phyloP scores from a whole-genome alignment of 2,888 invertebrate species.

The Eubasilissa splendida region DNA sequence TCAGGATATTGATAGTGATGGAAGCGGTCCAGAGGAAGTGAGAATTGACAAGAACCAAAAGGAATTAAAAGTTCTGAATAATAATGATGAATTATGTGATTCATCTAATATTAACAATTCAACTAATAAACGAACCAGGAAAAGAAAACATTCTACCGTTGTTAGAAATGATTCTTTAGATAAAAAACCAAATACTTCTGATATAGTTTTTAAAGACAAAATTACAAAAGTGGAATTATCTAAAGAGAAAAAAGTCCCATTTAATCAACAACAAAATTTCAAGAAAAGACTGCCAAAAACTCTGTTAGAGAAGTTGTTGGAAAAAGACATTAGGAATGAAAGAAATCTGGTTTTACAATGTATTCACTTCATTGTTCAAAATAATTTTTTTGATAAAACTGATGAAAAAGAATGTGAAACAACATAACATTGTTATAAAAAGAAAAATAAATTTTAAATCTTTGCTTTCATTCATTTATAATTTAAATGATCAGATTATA shows the following conservation, averaged over 20 bases:
- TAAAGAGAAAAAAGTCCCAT: slow-evolving; percentile 24
- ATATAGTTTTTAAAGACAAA: slow-evolving; percentile 48
- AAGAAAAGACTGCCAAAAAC: slow-evolving; percentile 68
- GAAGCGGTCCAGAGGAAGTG: slow-evolving; percentile 71
- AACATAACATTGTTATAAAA: no score
- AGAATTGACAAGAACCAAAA: slow-evolving; percentile 63
- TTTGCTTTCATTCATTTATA: no score
- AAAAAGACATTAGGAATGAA: slow-evolving; percentile 87
- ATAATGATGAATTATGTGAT: not conserved
- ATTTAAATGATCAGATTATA: no score
- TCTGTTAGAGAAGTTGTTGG: slow-evolving; percentile 81
- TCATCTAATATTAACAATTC: slow-evolving; percentile 30
- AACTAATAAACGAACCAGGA: slow-evolving; percentile 55
- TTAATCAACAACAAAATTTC: slow-evolving; percentile 60
- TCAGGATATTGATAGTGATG: slow-evolving; percentile 62
- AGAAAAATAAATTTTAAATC: no score
- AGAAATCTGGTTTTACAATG: slow-evolving; percentile 91
- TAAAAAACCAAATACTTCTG: slow-evolving; percentile 50
- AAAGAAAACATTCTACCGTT: slow-evolving; percentile 47
- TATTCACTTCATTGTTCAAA: slow-evolving; percentile 83
- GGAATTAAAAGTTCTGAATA: not conserved
- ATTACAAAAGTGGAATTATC: slow-evolving; percentile 37
- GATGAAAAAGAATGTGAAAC: no score
- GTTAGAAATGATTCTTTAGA: slow-evolving; percentile 2
- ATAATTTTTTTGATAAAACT: slow-evolving; percentile 78